Percentiles rank a stretch among this genome's conserved stretches.
These are phyloP conservation scores for Procambarus clarkii DNA, from an alignment of 1,140 invertebrate genomes.

Conservation along the genomic window DNA sequence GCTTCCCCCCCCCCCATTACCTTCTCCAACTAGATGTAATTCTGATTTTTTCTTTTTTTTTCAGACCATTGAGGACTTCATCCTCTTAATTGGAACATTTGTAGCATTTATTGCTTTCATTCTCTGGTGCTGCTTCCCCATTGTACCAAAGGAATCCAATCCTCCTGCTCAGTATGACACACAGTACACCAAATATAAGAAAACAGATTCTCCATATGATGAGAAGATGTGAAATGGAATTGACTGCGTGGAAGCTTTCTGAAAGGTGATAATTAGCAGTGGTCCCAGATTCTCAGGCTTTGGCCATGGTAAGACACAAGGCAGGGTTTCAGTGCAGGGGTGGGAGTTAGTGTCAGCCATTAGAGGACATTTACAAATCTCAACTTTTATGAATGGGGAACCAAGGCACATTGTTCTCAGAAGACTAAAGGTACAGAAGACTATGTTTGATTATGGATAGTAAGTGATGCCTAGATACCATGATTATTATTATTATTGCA, in stretches of 20 bases:
- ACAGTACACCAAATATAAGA: constrained; percentile 69
- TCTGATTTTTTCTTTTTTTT: constrained; percentile 72
- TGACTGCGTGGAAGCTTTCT: not conserved
- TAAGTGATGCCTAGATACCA: not conserved
- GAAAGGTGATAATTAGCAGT: not conserved
- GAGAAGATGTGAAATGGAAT: constrained; percentile 58
- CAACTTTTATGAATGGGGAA: not conserved
- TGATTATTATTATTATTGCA: not conserved
- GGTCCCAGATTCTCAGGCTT: not conserved
- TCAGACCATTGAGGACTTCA: constrained; percentile 81
- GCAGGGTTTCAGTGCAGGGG: not conserved
- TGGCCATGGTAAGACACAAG: not conserved
- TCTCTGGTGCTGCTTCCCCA: constrained; percentile 81
- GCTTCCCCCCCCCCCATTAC: not conserved
- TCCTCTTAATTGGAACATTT: constrained; percentile 80
- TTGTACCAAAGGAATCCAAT: constrained; percentile 79
- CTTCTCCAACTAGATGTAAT: constrained; percentile 8
- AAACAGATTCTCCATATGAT: constrained; percentile 64
- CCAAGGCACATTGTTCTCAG: not conserved
- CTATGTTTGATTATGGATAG: not conserved
- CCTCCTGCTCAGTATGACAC: constrained; percentile 69
- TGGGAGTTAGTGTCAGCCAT: not conserved
- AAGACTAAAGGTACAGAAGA: not conserved
- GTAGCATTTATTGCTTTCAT: constrained; percentile 82
- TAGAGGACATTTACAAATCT: not conserved